These are phyloP conservation scores for Oxyruncus cristatus DNA, from an alignment of 2,113 vertebrate genomes.

Conservation along the genomic window DNA sequence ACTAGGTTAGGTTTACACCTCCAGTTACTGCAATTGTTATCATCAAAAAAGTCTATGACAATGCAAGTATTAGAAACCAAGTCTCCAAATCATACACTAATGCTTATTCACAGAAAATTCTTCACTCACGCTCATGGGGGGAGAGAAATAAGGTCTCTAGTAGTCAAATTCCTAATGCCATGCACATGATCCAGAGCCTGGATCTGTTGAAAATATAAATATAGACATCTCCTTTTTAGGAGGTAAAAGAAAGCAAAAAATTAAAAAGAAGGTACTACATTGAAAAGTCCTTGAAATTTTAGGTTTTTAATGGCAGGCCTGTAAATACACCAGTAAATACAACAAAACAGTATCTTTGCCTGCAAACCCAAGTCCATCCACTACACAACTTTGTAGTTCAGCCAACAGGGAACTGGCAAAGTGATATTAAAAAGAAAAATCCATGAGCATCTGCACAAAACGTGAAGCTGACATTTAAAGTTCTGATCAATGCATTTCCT, in stretches of 20 bases:
- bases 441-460: neutral
- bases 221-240: neutral
- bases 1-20: neutral
- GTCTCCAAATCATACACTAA: neutral
- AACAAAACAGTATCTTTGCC: neutral
- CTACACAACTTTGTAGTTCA: neutral
- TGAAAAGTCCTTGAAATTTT: neutral
- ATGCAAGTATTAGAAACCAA: neutral
- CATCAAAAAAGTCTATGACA: neutral
- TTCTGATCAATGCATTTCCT: neutral
- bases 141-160: neutral
- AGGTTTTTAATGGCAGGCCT: neutral
- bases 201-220: rapidly evolving
- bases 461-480: neutral
- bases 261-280: neutral
- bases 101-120: neutral
- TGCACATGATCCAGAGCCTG: neutral
- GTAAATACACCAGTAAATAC: neutral
- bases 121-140: neutral
- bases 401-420: neutral
- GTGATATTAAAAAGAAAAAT: neutral
- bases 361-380: neutral
- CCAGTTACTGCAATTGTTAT: neutral
- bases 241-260: neutral
- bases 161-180: neutral